phyloP scores from a whole-genome alignment of 2,797 vertebrate species.

The Xyrichtys novacula region DNA sequence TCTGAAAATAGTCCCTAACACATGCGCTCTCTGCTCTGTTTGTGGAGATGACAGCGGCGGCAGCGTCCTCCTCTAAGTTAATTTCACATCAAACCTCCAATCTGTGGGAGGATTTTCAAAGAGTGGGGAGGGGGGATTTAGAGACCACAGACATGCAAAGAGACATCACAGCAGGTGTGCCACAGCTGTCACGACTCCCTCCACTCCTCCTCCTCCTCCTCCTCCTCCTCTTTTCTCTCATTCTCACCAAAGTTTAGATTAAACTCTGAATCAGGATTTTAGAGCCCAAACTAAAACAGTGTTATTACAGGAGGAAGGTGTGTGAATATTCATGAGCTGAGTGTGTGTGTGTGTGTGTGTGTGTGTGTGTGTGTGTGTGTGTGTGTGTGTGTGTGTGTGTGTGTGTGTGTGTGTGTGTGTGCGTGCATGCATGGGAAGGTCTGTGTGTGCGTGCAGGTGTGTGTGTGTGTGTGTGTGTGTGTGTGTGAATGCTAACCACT shows the following conservation, averaged over 20 bases:
- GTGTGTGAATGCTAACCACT: slow-evolving; percentile 33
- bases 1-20: slow-evolving; percentile 16
- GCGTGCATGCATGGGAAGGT: too few species aligned
- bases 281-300: too few species aligned
- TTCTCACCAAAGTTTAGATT: not conserved
- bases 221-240: not conserved
- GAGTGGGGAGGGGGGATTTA: not conserved
- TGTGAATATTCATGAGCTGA: slow-evolving; percentile 45
- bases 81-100: too few species aligned
- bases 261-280: not conserved
- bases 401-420: too few species aligned
- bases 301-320: not conserved
- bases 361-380: too few species aligned
- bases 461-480: slow-evolving; percentile 36
- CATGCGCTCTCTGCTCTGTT: accelerated
- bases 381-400: slow-evolving; percentile 29
- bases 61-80: too few species aligned
- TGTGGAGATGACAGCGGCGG: too few species aligned
- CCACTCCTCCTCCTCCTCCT: too few species aligned
- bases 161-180: not conserved
- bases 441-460: slow-evolving; percentile 8
- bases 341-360: slow-evolving; percentile 26
- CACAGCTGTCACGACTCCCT: not conserved
- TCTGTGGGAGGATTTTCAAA: too few species aligned
- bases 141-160: not conserved